Percentiles rank a stretch among this genome's conserved stretches.
phyloP scores from a whole-genome alignment of 2,113 vertebrate species.

The Phyllostomus discolor region DNA sequence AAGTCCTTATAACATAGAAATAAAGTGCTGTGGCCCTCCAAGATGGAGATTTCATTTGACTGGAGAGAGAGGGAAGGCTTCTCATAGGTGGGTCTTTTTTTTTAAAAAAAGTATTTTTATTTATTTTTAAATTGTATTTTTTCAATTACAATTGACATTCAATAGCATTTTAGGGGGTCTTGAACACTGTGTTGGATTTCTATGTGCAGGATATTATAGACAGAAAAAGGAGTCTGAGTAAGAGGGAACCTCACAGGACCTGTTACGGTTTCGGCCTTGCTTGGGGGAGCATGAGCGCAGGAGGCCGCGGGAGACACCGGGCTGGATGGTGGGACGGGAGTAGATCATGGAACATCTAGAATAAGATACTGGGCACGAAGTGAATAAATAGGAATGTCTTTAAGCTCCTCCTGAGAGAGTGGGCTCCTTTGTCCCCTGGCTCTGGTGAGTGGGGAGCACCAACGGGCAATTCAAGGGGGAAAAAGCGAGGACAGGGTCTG shows the following conservation, averaged over 20 bases:
- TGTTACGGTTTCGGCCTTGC: background rate
- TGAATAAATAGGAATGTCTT: background rate
- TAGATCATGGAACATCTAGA: background rate
- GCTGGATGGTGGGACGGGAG: background rate
- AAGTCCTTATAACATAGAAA: background rate
- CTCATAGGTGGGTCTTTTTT: background rate
- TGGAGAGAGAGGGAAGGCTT: background rate
- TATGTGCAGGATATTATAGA: background rate
- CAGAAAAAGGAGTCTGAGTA: background rate
- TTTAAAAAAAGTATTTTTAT: background rate
- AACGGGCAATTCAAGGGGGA: background rate
- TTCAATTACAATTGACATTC: background rate
- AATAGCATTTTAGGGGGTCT: background rate
- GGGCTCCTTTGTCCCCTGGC: background rate
- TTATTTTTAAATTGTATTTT: background rate
- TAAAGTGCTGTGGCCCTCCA: background rate
- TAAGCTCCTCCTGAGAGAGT: background rate
- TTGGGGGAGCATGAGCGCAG: background rate
- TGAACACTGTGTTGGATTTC: background rate
- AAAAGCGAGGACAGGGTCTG: background rate
- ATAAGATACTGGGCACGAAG: background rate
- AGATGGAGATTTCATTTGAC: background rate
- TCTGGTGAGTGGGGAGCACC: background rate
- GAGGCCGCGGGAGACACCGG: background rate
- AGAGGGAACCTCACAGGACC: background rate